Base-by-base conservation (phyloP, 2,888 invertebrate genomes). In the Helleia helle region DNA sequence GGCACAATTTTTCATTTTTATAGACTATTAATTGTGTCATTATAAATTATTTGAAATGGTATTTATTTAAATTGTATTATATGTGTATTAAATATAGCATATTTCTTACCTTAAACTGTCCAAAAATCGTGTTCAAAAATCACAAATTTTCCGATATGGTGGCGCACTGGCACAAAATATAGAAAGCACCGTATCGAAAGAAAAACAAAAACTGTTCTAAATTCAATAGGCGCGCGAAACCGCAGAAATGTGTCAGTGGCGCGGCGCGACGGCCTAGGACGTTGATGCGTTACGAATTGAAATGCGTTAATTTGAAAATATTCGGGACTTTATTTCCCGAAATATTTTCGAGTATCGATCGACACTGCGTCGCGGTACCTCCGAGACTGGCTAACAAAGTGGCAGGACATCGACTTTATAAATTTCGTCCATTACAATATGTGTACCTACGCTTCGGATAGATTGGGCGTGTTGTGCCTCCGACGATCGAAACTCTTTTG, bases 171-270 rank as follows among this genome's bases (percentile, higher is more conserved):
- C 72, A 71, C 69, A 64, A 65, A 54, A 62, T 55, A 55, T 52
- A 46, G 46, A 62, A 67, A 64, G 60, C 74, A 74, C 75, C 59
- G 60, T 68, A 55, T 58, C 53, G 51, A 59, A 65, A 65, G 65
- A 64, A 62, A 66, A 63, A 66, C 63, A 59, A 60, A 66, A 66
- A 59, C 72, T 71, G 65, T 77, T 84, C 72, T 72, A 76, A 74
- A 81, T 84, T 83, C 81, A 72, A 79, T 71, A 62, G 57, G 69
- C 77, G 81, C 83, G 79, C 80, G 70, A 62, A 65, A 63, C 59
- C 53, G 61, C 64, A 75, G 73, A 83, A 83, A 81, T 84, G 81
- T 83, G 84, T 84, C 84, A 84, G 84, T 83, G 79, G 80, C 79
- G 77, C 77, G 76, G 62, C 67, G 65, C 65, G 69, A 66, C 36